A percentile compares a stretch with the other conserved stretches of the same genome.
Conservation (phyloP, 2,888 invertebrate genomes). For the Brenthis daphne region DNA sequence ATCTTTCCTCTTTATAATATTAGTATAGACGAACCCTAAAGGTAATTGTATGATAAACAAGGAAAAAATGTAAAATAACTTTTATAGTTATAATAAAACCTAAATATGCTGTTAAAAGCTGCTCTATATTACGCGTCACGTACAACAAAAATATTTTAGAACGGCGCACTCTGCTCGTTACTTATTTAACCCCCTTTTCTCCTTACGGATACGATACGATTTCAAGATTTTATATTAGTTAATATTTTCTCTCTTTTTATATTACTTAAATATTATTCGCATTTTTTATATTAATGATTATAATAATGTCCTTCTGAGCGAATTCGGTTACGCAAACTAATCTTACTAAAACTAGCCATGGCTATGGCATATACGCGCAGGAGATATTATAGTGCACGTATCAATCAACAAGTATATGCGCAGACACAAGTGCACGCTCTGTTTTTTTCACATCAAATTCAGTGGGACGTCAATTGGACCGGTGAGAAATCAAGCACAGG, state of each 20-base stretch:
- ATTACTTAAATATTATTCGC: neutral
- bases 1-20: neutral
- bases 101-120: conserved; percentile 35
- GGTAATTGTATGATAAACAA: neutral
- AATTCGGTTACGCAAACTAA: no score
- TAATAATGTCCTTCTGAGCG: no score
- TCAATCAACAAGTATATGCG: no score
- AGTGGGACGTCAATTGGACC: no score
- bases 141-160: conserved; percentile 40
- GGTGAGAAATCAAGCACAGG: no score
- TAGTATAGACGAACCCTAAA: neutral
- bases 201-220: conserved; percentile 26
- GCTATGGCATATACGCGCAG: no score
- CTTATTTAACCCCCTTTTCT: conserved; percentile 20
- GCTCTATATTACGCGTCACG: conserved; percentile 41
- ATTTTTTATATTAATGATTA: neutral
- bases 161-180: conserved; percentile 31
- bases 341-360: no score
- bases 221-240: neutral
- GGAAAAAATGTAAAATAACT: neutral
- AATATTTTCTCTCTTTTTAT: neutral
- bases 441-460: neutral
- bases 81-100: conserved; percentile 25
- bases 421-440: no score
- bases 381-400: no score